A percentile compares a stretch with the other conserved stretches of the same genome.
Conservation (phyloP, 2,888 invertebrate genomes). For the Pterostichus niger region DNA sequence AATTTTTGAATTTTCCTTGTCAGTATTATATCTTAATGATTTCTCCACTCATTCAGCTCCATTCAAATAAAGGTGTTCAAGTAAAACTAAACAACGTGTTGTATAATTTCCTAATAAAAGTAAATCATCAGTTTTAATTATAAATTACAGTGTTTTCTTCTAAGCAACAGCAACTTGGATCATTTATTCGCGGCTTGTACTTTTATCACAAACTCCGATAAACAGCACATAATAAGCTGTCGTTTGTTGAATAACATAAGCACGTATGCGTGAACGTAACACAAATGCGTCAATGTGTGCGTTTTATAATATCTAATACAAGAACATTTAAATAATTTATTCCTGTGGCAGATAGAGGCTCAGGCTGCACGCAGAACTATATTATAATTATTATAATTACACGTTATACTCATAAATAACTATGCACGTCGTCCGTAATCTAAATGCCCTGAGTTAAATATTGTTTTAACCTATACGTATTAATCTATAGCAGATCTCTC, state of each 20-base stretch:
- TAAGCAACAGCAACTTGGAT: conserved; percentile 36
- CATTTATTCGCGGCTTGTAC: conserved; percentile 50
- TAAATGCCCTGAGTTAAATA: conserved; percentile 64
- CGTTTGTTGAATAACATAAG: conserved; percentile 19
- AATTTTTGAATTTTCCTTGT: no score
- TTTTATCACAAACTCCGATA: conserved; percentile 38
- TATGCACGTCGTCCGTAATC: conserved; percentile 63
- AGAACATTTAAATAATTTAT: conserved; percentile 67
- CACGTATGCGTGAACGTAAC: conserved; percentile 34
- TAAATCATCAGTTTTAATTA: conserved; percentile 34
- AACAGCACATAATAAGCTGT: conserved; percentile 6
- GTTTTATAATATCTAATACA: conserved; percentile 62
- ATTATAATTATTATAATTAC: conserved; percentile 66
- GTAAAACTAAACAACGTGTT: neutral
- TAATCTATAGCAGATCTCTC: conserved; percentile 60
- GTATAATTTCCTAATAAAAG: conserved; percentile 48
- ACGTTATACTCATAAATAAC: conserved; percentile 65
- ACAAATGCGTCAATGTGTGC: conserved; percentile 1
- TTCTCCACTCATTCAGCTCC: no score
- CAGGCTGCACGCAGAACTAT: conserved; percentile 65
- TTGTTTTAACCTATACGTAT: conserved; percentile 60
- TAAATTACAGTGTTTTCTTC: conserved; percentile 29
- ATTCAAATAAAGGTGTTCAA: no score
- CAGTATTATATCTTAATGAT: no score
- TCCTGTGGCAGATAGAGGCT: conserved; percentile 61